Conservation (phyloP, 2,888 invertebrate genomes). For the Sinohyriopsis cumingii region DNA sequence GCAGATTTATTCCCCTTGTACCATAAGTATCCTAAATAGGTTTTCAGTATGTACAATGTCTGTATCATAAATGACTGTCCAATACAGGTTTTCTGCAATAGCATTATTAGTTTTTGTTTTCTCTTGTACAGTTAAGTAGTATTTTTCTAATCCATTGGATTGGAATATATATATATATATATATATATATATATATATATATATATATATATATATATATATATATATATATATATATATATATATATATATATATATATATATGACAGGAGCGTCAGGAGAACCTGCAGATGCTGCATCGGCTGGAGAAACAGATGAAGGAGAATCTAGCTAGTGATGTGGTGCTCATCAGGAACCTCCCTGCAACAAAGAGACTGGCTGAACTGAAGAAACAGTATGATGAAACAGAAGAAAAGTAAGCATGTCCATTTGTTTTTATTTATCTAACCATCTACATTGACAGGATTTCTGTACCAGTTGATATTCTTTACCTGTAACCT, state of each 20-base stretch:
- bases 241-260: background rate
- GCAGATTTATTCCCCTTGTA: too few species aligned
- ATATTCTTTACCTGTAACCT: too few species aligned
- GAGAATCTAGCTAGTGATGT: slow-evolving; percentile 64
- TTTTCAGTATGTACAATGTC: too few species aligned
- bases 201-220: background rate
- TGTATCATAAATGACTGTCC: too few species aligned
- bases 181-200: background rate
- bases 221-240: background rate
- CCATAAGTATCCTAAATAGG: too few species aligned
- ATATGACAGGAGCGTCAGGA: slow-evolving; percentile 63
- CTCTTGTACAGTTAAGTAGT: too few species aligned
- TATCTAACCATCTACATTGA: background rate
- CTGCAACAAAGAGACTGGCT: slow-evolving; percentile 66
- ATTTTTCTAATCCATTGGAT: too few species aligned
- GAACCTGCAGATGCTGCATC: slow-evolving; percentile 59
- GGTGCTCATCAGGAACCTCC: slow-evolving; percentile 67
- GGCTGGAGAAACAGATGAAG: slow-evolving; percentile 65
- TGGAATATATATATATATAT: too few species aligned
- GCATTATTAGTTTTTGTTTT: too few species aligned
- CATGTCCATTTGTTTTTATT: background rate
- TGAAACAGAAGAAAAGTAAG: slow-evolving; percentile 69
- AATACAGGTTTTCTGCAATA: too few species aligned
- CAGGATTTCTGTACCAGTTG: too few species aligned
- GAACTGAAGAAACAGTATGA: slow-evolving; percentile 71